Percentiles rank a stretch among this genome's conserved stretches.
Conservation (phyloP, 2,113 vertebrate genomes). For the Glaucomys volans region DNA sequence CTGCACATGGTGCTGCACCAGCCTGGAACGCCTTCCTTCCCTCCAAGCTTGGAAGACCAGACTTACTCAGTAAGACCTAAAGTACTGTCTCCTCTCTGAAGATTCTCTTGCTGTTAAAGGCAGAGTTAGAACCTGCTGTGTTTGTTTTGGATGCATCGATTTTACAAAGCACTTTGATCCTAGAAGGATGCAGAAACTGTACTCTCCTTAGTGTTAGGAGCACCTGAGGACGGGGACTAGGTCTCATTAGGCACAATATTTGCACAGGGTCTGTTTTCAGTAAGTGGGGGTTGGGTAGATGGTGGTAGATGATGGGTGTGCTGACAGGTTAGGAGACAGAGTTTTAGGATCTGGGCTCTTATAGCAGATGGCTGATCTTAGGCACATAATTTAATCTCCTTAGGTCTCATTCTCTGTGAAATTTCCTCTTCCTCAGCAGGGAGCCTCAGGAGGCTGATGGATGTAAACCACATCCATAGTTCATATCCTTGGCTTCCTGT, state of each 20-base stretch:
- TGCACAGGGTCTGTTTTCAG: background rate
- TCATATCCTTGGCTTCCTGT: background rate
- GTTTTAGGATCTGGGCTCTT: background rate
- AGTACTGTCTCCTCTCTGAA: background rate
- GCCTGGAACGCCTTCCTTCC: background rate
- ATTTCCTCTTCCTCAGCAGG: background rate
- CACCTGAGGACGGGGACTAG: background rate
- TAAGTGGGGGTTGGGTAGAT: background rate
- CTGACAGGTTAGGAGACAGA: background rate
- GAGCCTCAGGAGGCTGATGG: background rate
- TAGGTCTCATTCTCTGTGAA: background rate
- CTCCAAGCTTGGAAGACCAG: background rate
- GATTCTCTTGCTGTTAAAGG: background rate
- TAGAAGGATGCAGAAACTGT: background rate
- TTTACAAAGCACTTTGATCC: background rate
- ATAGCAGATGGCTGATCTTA: background rate
- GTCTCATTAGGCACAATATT: background rate
- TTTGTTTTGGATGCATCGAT: background rate
- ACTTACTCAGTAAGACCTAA: background rate
- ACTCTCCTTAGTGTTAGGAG: background rate
- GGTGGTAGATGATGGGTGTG: no score
- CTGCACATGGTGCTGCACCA: background rate
- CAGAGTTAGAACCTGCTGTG: background rate
- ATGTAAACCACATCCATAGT: fast-evolving
- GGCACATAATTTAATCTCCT: background rate